Percentiles rank a stretch among this genome's conserved stretches.
phyloP scores from a whole-genome alignment of 1,140 invertebrate species.

The Apis laboriosa region DNA sequence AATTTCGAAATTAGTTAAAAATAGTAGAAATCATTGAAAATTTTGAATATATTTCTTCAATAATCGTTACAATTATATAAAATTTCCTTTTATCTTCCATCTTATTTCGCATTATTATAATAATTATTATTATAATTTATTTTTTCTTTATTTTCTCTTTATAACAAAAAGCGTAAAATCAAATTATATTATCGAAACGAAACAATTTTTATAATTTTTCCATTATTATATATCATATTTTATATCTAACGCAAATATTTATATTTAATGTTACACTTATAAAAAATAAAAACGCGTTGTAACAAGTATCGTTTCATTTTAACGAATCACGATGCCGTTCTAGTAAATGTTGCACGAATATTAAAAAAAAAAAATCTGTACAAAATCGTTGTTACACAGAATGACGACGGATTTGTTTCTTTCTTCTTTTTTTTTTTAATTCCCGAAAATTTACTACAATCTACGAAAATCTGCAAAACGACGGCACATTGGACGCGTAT shows the following conservation, averaged over 20 bases:
- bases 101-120: too few species aligned
- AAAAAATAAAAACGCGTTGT: neutral
- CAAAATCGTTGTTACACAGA: slow-evolving; percentile 64
- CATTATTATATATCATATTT: neutral
- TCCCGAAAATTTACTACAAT: neutral
- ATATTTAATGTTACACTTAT: neutral
- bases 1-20: too few species aligned
- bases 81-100: too few species aligned
- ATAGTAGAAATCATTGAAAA: too few species aligned
- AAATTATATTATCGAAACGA: too few species aligned
- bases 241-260: neutral
- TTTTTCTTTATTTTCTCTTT: too few species aligned
- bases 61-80: too few species aligned
- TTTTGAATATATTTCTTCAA: neutral
- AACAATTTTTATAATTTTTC: too few species aligned
- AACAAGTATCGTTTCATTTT: slow-evolving; percentile 27
- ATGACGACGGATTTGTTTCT: slow-evolving; percentile 31
- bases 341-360: slow-evolving; percentile 74
- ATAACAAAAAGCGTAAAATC: too few species aligned
- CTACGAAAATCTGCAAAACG: neutral
- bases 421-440: neutral
- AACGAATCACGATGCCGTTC: slow-evolving; percentile 67
- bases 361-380: slow-evolving; percentile 64
- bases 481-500: slow-evolving; percentile 27
- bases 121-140: too few species aligned